Evolutionary conservation across 2,888 invertebrate species (phyloP).

Genomic region (Drosophila emarginata): DNA sequence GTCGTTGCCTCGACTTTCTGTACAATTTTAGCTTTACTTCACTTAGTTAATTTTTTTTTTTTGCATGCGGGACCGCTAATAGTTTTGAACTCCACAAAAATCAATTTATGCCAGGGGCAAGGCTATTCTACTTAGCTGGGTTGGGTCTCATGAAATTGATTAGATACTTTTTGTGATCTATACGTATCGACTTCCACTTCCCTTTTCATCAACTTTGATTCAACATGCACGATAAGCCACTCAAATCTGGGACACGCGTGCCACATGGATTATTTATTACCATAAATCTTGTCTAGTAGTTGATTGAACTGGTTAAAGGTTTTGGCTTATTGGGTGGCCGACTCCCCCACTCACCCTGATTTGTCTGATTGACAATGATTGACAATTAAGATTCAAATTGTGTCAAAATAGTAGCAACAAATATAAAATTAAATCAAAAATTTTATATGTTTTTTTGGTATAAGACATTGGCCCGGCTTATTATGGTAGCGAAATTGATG

Average conservation of each 20-base stretch:
- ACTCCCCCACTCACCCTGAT: slow-evolving; percentile 14
- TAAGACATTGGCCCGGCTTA: slow-evolving; percentile 62
- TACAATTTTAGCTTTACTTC: background rate
- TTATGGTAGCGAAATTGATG: slow-evolving; percentile 48
- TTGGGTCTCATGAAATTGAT: slow-evolving; percentile 5
- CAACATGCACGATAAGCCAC: background rate
- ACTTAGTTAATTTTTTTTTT: slow-evolving; percentile 6
- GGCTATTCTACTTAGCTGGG: slow-evolving; percentile 32
- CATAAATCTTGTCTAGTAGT: slow-evolving; percentile 42
- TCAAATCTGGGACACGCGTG: slow-evolving; percentile 9
- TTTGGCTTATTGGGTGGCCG: slow-evolving; percentile 53
- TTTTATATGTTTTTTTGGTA: too few species aligned
- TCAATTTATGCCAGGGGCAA: slow-evolving; percentile 65
- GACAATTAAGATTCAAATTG: slow-evolving; percentile 61
- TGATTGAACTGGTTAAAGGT: slow-evolving; percentile 56
- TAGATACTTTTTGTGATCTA: slow-evolving; percentile 1
- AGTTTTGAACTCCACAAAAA: slow-evolving; percentile 65
- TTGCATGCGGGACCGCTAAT: slow-evolving; percentile 64
- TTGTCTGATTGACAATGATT: slow-evolving; percentile 66
- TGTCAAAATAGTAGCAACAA: slow-evolving; percentile 41
- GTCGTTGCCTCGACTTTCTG: background rate
- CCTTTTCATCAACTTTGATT: slow-evolving; percentile 9
- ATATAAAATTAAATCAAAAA: slow-evolving; percentile 24
- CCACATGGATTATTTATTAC: background rate
- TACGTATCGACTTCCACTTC: background rate